Percentiles rank a stretch among this genome's conserved stretches.
Conservation (phyloP, 2,113 vertebrate genomes). For the Grammomys dolichurus region DNA sequence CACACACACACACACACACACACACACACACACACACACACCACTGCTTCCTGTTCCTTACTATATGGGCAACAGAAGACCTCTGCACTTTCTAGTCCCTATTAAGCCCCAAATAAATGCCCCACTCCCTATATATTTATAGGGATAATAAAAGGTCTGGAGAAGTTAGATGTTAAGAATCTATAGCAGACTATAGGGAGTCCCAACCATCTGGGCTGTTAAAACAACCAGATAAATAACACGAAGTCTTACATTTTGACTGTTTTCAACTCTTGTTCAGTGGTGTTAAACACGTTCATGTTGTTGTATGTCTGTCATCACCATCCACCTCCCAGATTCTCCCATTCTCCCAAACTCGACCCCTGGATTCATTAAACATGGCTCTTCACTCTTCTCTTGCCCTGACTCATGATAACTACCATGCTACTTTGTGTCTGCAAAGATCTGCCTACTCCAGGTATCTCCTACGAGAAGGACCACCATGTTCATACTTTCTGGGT, state of each 20-base stretch:
- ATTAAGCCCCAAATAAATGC: neutral
- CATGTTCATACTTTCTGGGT: neutral
- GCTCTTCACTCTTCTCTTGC: too few species aligned
- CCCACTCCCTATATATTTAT: neutral
- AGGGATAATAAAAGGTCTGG: neutral
- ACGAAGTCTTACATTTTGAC: neutral
- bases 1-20: neutral
- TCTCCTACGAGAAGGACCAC: accelerated
- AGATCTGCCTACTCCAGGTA: neutral
- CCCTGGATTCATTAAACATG: neutral
- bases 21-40: neutral
- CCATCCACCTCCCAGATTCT: neutral
- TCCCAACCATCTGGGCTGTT: neutral
- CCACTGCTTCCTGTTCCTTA: neutral
- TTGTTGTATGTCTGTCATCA: accelerated
- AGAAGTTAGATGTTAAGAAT: constrained; percentile 14
- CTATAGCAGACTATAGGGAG: neutral
- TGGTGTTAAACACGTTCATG: neutral
- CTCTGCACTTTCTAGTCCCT: neutral
- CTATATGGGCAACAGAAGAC: neutral
- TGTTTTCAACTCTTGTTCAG: neutral
- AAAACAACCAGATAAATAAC: neutral
- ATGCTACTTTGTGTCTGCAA: neutral
- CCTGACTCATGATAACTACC: neutral
- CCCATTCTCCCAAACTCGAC: neutral